These are phyloP conservation scores for Paedocypris sp. DNA, from an alignment of 2,113 vertebrate species.

Conservation along the genomic window DNA sequence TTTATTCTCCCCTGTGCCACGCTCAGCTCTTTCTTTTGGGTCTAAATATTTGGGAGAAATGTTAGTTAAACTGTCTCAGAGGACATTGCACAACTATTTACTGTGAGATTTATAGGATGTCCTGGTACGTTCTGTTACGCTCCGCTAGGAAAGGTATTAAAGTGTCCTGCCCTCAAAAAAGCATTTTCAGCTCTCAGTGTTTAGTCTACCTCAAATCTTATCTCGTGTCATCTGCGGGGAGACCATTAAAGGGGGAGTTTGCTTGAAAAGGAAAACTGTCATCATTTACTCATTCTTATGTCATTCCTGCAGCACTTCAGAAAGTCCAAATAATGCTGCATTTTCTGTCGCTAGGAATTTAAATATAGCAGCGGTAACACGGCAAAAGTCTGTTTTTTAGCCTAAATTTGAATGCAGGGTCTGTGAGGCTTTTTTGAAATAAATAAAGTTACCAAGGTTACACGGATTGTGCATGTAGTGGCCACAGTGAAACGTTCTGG, in stretches of 20 bases:
- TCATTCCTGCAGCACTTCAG: too few relatives aligned
- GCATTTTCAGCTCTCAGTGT: neutral
- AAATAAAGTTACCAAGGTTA: too few relatives aligned
- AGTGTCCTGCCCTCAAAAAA: neutral
- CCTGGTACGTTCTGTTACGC: neutral
- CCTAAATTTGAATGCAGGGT: too few relatives aligned
- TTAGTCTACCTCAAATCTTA: neutral
- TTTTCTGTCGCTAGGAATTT: too few relatives aligned
- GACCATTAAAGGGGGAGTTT: neutral
- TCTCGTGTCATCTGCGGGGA: neutral
- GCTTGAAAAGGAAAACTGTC: too few relatives aligned
- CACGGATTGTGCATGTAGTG: too few relatives aligned
- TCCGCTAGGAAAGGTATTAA: neutral
- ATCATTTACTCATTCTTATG: too few relatives aligned
- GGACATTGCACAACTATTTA: conserved; percentile 24
- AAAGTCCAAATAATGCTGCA: too few relatives aligned
- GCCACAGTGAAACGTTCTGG: too few relatives aligned
- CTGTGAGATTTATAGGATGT: conserved; percentile 23
- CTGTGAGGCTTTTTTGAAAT: too few relatives aligned
- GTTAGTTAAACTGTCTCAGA: conserved; percentile 28
- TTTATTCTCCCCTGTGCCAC: conserved; percentile 31
- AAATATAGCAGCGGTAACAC: too few relatives aligned
- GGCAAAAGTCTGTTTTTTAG: too few relatives aligned
- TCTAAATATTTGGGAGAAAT: conserved; percentile 36
- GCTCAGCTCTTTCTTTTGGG: conserved; percentile 17